Conservation (phyloP, 2,797 vertebrate species). For the Phataginus tricuspis region DNA sequence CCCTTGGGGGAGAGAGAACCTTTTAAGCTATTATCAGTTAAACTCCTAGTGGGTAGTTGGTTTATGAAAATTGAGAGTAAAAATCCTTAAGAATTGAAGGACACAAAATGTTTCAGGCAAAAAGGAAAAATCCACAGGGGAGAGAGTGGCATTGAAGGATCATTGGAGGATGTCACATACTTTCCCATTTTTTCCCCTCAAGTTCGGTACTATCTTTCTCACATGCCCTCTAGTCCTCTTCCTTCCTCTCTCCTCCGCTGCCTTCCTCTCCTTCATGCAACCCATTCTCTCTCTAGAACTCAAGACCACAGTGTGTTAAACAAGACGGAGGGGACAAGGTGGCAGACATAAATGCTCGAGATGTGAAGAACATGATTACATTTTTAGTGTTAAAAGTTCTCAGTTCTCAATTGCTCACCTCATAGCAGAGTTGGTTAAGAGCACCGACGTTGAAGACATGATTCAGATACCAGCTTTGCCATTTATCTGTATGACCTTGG, state of each 20-base stretch:
- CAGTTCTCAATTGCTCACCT: not conserved
- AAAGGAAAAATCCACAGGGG: not conserved
- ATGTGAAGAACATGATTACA: not conserved
- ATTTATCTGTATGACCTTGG: not conserved
- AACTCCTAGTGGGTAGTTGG: conserved; percentile 15
- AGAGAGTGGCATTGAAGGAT: not conserved
- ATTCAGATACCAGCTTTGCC: not conserved
- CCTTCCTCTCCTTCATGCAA: not conserved
- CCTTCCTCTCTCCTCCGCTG: not conserved
- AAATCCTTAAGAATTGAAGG: conserved; percentile 46
- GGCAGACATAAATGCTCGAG: not conserved
- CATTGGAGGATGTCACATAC: not conserved
- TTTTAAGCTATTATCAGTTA: conserved; percentile 66
- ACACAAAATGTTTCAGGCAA: not conserved
- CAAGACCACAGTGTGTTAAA: not conserved
- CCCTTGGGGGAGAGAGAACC: conserved; percentile 35
- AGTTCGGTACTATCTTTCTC: not conserved
- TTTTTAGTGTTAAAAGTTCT: not conserved
- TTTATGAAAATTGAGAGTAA: conserved; percentile 68
- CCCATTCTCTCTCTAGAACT: not conserved
- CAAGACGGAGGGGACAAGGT: not conserved
- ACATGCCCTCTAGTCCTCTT: not conserved
- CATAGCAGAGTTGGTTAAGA: not conserved
- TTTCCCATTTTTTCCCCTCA: not conserved
- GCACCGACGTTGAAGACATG: not conserved